Evolutionary conservation across 2,113 vertebrate species (phyloP), one percentile per base, ranked within the genome.

Genomic region (Lophotis ruficrista): DNA sequence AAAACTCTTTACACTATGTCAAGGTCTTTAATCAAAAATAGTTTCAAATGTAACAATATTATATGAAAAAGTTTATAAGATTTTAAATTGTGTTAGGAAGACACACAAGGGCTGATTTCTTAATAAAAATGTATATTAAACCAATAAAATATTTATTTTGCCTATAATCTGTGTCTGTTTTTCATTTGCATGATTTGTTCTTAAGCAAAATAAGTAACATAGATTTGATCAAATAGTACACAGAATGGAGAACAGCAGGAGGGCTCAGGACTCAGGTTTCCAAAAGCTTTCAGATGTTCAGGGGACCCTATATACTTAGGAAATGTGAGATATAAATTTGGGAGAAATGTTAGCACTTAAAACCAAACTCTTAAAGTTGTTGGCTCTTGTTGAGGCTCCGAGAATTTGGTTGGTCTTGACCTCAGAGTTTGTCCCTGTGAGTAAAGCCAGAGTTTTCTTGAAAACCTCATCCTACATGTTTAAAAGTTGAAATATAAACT

Each of bases 121-220:
- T 96, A 65, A 80, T 66, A 45, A 95, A 93, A 72, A 51, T 90
- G 91, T 92, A 95, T 96, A 97, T 97, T 97, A 98, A 98, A 98
- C 97, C 97, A 98, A 98, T 98, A 98, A 98, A 98, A 96, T 98
- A 98, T 98, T 98, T 98, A 98, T 98, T 98, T 98, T 98, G 97
- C 98, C 95, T 98, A 98, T 73, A 96, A 72, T 72, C 90, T 73
- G 83, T 95, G 86, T 95, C 62, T 91, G 79, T 33, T 77, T 94
- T 96, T 64, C 33, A 28, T 53, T 92, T 53, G 16, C 22, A 4
- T 66, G 14, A 11, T 58, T 90, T 71, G 64, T 19, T 82, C 28
- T 85, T 82, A 57, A 91, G 28, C 15, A 33, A 72, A 92, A 16
- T 25, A 66, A 83, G 30, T 45, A 54, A 38, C 27, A 12, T 7